Percentiles rank a stretch among this genome's conserved stretches.
Conservation (phyloP, 2,113 vertebrate species). For the Smithornis capensis region DNA sequence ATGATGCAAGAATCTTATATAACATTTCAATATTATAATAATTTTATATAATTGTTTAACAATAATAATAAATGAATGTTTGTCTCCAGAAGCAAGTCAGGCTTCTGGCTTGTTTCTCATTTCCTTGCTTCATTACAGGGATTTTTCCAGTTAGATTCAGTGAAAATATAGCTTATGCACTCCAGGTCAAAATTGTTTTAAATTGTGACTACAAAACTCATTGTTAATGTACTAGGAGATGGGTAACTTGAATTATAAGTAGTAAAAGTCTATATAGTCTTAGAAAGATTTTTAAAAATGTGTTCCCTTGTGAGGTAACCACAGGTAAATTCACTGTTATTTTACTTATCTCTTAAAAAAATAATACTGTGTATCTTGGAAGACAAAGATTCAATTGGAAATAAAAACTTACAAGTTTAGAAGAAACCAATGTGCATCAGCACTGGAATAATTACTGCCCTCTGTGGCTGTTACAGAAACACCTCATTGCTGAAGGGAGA, state of each 20-base stretch:
- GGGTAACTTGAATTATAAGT: not conserved
- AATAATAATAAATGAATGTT: not conserved
- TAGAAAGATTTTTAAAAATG: not conserved
- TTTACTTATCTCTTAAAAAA: not conserved
- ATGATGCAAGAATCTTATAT: not conserved
- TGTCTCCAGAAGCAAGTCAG: not conserved
- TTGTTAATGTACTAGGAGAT: not conserved
- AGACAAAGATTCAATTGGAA: not conserved
- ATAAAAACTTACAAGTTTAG: conserved; percentile 1
- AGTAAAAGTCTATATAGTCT: not conserved
- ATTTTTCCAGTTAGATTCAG: not conserved
- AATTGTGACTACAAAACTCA: not conserved
- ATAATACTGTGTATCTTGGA: not conserved
- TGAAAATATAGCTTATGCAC: not conserved
- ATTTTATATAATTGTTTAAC: not conserved
- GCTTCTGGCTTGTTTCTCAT: not conserved
- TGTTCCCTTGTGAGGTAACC: not conserved
- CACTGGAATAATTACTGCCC: not conserved
- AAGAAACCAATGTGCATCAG: not conserved
- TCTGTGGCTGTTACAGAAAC: not conserved
- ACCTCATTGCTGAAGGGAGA: not conserved
- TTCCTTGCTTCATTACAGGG: not conserved
- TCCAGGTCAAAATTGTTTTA: conserved; percentile 16
- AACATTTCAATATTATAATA: not conserved
- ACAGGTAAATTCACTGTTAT: not conserved